Base-by-base conservation (phyloP, 2,797 vertebrate genomes). In the Protosalanx chinensis region DNA sequence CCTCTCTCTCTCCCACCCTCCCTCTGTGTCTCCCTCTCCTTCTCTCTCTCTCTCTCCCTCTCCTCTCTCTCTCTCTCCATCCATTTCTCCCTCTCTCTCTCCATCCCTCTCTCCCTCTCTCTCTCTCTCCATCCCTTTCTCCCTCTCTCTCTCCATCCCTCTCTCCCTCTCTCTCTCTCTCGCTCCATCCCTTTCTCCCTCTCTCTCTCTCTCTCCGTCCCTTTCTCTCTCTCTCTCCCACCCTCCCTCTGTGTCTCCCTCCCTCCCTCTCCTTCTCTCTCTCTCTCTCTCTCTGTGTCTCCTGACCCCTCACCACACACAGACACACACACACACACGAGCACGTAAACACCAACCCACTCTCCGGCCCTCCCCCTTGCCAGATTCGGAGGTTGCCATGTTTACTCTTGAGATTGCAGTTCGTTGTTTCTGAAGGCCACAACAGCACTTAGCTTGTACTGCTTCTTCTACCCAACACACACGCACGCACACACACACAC, bases 271-370 rank as follows among this genome's bases (percentile, higher is more conserved):
- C 6, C 33, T 35, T 35, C 33, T 35, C 33, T 35, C 33, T 6
- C 3, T 35, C n/a, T n/a, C n/a, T n/a, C n/a, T n/a, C n/a, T n/a
- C n/a, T n/a, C n/a, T 53, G 5, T 67, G 5, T 53, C 65, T 67
- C 15, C 8, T 66, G 41, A 67, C 65, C 35, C 3, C 27, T 13
- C 57, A 16, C 2, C 67, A 49, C 76, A 82, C 84, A 79, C 68
- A 56, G 72, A 63, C 30, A 6, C 72, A 82, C 65, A 61, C 16
- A 66, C 20, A 41, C 68, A 49, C 57, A 32, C 68, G 32, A 13
- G 6, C 37, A 51, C 33, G 10, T 6, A 6, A n/a, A 7, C 16
- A 53, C 16, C 37, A 56, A 64, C 18, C 41, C 8, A 5, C 70
- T 76, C 61, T 65, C 37, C 3, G 15, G 18, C 5, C 64, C 23